These are phyloP conservation scores for Diaperis boleti DNA, from an alignment of 2,888 invertebrate genomes.

Conservation along the genomic window DNA sequence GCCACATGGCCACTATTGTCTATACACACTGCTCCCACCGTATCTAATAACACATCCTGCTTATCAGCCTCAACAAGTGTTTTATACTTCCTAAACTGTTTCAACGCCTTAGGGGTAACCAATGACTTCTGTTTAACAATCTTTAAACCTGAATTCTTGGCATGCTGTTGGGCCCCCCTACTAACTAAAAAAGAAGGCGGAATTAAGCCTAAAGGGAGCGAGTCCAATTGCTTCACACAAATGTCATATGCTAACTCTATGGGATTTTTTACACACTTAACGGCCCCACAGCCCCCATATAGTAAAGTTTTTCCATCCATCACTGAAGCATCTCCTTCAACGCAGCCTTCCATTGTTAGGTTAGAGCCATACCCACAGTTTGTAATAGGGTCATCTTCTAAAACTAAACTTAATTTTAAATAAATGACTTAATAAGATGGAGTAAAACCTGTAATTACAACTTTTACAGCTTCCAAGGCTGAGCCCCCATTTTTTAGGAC, in stretches of 20 bases:
- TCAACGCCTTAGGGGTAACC: conserved; percentile 76
- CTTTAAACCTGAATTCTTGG: conserved; percentile 78
- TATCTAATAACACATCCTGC: conserved; percentile 75
- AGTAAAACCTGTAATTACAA: conserved; percentile 76
- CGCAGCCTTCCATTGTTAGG: conserved; percentile 86
- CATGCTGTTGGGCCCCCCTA: conserved; percentile 86
- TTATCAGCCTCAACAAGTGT: conserved; percentile 66
- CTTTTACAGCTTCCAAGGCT: conserved; percentile 85
- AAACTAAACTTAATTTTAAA: conserved; percentile 65
- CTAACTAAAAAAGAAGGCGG: conserved; percentile 93
- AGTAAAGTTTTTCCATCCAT: conserved; percentile 90
- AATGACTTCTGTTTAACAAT: conserved; percentile 77
- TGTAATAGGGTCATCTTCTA: conserved; percentile 91
- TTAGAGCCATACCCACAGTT: conserved; percentile 97
- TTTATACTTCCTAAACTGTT: conserved; percentile 72
- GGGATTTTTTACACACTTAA: conserved; percentile 85
- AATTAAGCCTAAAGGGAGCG: conserved; percentile 84
- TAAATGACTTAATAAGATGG: conserved; percentile 4
- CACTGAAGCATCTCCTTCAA: conserved; percentile 96
- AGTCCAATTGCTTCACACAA: conserved; percentile 81
- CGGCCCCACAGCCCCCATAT: conserved; percentile 92
- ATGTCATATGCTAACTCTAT: conserved; percentile 82
- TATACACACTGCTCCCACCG: conserved; percentile 95
- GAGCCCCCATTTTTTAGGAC: conserved; percentile 76
- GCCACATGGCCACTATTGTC: conserved; percentile 87